phyloP scores from a whole-genome alignment of 1,140 invertebrate species.

The Capitella teleta region DNA sequence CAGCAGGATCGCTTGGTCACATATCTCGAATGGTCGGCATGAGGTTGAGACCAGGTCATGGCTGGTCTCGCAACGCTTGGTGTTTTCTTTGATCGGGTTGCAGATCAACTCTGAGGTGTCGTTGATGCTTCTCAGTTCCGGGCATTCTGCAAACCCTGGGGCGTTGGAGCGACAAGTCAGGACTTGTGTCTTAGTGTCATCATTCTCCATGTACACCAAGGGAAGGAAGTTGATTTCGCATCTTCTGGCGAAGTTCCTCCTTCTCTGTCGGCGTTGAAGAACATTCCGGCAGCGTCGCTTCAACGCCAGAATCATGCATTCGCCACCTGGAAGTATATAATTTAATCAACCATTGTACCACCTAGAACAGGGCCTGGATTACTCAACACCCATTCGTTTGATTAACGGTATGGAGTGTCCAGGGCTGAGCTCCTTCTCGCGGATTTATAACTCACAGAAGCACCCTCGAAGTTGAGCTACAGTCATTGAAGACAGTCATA shows the following conservation, averaged over 20 bases:
- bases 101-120: conserved; percentile 41
- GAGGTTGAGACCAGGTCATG: conserved; percentile 38
- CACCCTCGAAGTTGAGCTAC: too few species aligned
- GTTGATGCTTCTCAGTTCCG: conserved; percentile 31
- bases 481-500: too few species aligned
- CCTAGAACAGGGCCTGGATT: too few species aligned
- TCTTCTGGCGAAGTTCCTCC: conserved; percentile 30
- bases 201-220: conserved; percentile 26
- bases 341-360: too few species aligned
- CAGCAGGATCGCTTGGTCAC: conserved; percentile 48
- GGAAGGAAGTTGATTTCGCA: conserved; percentile 46
- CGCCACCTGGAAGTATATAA: conserved; percentile 25
- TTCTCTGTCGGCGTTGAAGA: conserved; percentile 13
- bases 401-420: too few species aligned
- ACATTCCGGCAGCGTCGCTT: conserved; percentile 38
- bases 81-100: conserved; percentile 44
- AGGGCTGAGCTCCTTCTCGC: too few species aligned
- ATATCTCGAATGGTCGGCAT: conserved; percentile 47
- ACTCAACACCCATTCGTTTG: too few species aligned
- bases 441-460: too few species aligned
- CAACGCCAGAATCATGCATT: conserved; percentile 36
- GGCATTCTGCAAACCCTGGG: conserved; percentile 40
- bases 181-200: conserved; percentile 16
- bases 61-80: conserved; percentile 42
- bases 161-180: conserved; percentile 33